Percentiles rank a stretch among this genome's conserved stretches.
phyloP scores from a whole-genome alignment of 2,797 vertebrate genomes.

The Dromococcyx pavoninus region DNA sequence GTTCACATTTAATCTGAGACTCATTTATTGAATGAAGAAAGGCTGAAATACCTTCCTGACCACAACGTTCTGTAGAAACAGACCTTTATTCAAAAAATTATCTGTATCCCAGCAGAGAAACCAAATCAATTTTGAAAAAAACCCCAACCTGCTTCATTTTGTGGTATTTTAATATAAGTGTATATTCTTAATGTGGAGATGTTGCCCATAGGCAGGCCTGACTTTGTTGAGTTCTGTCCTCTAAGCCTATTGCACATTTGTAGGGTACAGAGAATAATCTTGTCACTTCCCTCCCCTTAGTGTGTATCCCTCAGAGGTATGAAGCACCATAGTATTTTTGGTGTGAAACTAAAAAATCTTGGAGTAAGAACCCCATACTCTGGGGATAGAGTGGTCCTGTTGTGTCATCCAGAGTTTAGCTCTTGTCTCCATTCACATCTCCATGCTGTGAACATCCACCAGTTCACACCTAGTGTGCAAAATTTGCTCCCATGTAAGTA shows the following conservation, averaged over 20 bases:
- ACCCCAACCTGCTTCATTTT: background rate
- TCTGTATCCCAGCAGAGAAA: background rate
- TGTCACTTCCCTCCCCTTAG: background rate
- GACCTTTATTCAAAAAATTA: background rate
- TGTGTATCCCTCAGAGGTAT: background rate
- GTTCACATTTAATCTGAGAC: background rate
- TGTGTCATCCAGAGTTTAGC: background rate
- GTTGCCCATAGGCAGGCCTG: background rate
- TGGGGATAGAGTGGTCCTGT: background rate
- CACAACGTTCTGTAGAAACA: background rate
- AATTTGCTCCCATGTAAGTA: background rate
- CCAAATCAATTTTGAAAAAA: rapidly evolving
- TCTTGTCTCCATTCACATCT: background rate
- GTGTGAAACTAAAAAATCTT: background rate
- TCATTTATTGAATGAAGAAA: background rate
- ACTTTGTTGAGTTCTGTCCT: background rate
- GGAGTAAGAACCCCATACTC: background rate
- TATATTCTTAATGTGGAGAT: background rate
- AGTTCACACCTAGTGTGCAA: background rate
- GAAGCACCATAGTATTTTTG: background rate
- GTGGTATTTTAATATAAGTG: background rate
- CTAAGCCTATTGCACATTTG: background rate
- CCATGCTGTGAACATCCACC: background rate
- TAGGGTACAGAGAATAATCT: background rate
- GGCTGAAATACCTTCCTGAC: background rate